Base-by-base conservation (phyloP, 2,113 vertebrate species). In the Talpa occidentalis region DNA sequence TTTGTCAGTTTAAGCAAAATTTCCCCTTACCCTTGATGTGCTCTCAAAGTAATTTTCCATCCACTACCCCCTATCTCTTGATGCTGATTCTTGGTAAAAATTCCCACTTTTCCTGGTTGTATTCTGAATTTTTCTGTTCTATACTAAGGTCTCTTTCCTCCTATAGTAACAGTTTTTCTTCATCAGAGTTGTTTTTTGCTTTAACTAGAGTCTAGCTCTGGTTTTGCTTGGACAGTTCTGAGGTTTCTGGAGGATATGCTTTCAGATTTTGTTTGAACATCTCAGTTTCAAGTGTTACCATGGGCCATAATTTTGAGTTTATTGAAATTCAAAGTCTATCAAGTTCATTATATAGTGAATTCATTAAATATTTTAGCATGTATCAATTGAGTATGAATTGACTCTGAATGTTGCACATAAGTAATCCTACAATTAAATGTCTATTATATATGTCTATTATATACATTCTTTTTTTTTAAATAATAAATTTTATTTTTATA, bases 31-130 rank as follows among this genome's bases (percentile, higher is more conserved):
- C 49, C 32, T 15, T 16, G 42, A 42, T 35, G 21, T 59, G 56
- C 59, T 24, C 0, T 28, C 28, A 40, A 9, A 49, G 37, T 42
- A 52, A 56, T 56, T 56, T 76, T 47, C 60, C 19, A 37, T 22
- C 11, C 30, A 42, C 22, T 26, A 16, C 44, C 32, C 3, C 10
- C 0, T 4, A 0, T 0, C 15, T 24, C 22, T 2, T 14, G 37
- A 40, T 49, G 22, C 30, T 59, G 60, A 8, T 37, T 11, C 12
- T 70, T 37, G 17, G 30, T 56, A 47, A 44, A 44, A 32, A 86
- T 62, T 83, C 19, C 28, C 26, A 47, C 14, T 64, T 88, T 22
- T 77, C 54, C 35, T 87, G 35, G 4, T 6, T 79, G 28, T 76
- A 52, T 69, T 72, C 19, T 22, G 11, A 74, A 92, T 32, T 52